These are phyloP conservation scores for Nysson spinosus DNA, from an alignment of 2,888 invertebrate species.

Conservation along the genomic window DNA sequence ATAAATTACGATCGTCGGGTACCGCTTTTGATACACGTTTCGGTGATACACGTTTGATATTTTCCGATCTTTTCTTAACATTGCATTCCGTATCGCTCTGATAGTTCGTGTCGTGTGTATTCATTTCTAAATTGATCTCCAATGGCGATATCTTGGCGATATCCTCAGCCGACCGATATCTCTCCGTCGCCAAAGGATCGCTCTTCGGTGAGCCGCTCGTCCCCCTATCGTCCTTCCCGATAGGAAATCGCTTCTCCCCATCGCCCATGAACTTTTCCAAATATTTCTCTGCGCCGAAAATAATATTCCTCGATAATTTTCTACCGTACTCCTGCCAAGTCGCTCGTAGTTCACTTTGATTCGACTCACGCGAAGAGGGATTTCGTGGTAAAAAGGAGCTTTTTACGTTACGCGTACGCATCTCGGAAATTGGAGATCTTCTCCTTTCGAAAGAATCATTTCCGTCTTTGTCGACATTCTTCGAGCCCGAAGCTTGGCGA, in stretches of 20 bases:
- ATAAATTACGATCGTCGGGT: too few species aligned
- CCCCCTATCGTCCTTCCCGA: neutral
- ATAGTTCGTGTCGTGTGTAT: too few species aligned
- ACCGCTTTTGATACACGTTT: too few species aligned
- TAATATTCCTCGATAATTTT: neutral
- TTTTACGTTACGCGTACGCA: neutral
- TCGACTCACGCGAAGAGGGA: neutral
- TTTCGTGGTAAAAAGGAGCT: neutral
- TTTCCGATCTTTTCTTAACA: neutral
- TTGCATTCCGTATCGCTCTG: too few species aligned
- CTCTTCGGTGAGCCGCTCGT: neutral
- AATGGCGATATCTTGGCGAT: too few species aligned
- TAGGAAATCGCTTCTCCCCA: neutral
- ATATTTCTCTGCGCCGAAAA: conserved; percentile 21
- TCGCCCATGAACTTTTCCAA: conserved; percentile 11
- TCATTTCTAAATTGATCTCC: too few species aligned
- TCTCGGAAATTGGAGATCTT: conserved; percentile 6
- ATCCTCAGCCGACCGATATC: too few species aligned
- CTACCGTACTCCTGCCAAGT: neutral
- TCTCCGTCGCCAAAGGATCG: too few species aligned
- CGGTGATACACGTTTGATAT: too few species aligned
- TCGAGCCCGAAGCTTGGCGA: too few species aligned
- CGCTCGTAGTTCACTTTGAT: neutral
- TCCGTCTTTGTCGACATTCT: neutral
- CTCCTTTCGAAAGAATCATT: neutral